phyloP scores from a whole-genome alignment of 2,797 vertebrate species.

The Acipenser oxyrinchus region DNA sequence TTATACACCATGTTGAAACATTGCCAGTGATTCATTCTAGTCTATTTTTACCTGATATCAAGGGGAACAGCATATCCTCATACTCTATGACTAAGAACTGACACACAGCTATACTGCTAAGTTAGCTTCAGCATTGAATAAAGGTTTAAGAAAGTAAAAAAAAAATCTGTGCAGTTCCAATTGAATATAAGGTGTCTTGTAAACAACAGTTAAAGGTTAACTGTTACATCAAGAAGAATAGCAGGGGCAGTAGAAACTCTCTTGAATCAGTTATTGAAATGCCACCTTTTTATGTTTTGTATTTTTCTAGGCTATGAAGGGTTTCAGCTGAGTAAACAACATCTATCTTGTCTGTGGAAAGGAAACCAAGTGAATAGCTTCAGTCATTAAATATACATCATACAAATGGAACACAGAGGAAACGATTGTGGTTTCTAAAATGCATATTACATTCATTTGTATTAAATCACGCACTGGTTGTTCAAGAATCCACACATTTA shows the following conservation, averaged over 20 bases:
- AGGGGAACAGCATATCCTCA: too few species aligned
- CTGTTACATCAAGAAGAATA: slow-evolving; percentile 43
- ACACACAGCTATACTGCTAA: too few species aligned
- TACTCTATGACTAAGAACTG: too few species aligned
- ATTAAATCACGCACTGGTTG: too few species aligned
- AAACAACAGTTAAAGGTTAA: slow-evolving; percentile 47
- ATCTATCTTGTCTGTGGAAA: slow-evolving; percentile 48
- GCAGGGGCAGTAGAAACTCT: slow-evolving; percentile 53
- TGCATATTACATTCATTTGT: too few species aligned
- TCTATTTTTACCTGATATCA: too few species aligned
- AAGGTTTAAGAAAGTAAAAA: too few species aligned
- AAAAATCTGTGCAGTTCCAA: background rate
- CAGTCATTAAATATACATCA: slow-evolving; percentile 52
- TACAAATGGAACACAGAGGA: slow-evolving; percentile 1
- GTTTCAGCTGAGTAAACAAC: slow-evolving; percentile 56
- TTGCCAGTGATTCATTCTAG: too few species aligned
- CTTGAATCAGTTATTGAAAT: slow-evolving; percentile 58
- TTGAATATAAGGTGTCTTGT: slow-evolving; percentile 31
- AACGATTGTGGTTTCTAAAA: too few species aligned
- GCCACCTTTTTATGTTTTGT: slow-evolving; percentile 51
- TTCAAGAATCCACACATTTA: too few species aligned
- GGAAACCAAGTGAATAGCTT: slow-evolving; percentile 42
- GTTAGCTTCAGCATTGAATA: too few species aligned
- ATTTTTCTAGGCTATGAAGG: slow-evolving; percentile 46
- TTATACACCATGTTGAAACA: too few species aligned